These are phyloP conservation scores for Andrena fulva DNA, from an alignment of 2,888 invertebrate species.

Conservation along the genomic window DNA sequence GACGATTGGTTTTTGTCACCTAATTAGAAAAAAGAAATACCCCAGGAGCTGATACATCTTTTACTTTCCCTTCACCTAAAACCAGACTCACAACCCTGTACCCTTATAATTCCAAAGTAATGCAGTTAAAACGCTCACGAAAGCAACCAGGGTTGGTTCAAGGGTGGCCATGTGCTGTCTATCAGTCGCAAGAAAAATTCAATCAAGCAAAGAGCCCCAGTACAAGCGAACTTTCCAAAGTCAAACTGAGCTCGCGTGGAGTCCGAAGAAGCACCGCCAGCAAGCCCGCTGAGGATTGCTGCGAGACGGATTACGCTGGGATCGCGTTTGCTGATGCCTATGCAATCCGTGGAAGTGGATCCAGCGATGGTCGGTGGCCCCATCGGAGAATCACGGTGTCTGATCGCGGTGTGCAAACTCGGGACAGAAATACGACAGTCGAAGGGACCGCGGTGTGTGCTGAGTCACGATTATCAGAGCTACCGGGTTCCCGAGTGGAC, in stretches of 20 bases:
- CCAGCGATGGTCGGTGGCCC: conserved; percentile 25
- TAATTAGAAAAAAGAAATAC: no score
- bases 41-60: neutral
- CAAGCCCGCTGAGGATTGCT: neutral
- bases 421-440: conserved; percentile 71
- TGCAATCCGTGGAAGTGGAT: conserved; percentile 58
- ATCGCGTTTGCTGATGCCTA: conserved; percentile 25
- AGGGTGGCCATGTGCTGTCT: neutral
- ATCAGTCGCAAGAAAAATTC: neutral
- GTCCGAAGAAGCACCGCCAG: neutral
- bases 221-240: neutral
- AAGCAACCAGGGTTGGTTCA: neutral
- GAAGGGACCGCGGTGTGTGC: conserved; percentile 58
- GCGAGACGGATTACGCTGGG: conserved; percentile 35
- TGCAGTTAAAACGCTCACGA: no score
- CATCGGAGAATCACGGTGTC: conserved; percentile 50
- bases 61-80: neutral
- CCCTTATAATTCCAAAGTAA: no score
- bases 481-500: conserved; percentile 61
- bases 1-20: no score
- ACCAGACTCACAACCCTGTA: neutral
- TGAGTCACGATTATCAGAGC: conserved; percentile 67
- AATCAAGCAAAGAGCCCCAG: neutral
- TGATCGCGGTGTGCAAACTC: conserved; percentile 72
- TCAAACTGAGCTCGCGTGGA: neutral